Evolutionary conservation across 1,140 invertebrate species (phyloP), one percentile per base, ranked within the genome.

Genomic region (Chelonus insularis): DNA sequence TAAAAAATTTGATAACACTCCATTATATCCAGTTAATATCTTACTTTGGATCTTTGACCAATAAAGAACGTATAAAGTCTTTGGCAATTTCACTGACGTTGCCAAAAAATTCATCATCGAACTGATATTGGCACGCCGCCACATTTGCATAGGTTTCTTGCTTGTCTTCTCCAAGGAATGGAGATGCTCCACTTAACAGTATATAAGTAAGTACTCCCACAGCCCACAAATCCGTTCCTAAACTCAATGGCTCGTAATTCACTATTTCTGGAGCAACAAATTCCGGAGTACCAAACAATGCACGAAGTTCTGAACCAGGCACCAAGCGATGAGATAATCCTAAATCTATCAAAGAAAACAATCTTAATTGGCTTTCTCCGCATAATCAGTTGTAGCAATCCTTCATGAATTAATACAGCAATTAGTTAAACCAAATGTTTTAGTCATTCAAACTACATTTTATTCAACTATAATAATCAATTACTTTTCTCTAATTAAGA

Each of bases 221-320:
- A 65, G 87, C 87, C 87, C 88, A 90, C 80, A 90, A 85, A 72
- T 90, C 88, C 25, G 88, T 88, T 61, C 84, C 81, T 11, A 88
- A 76, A 65, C 82, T 84, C 14, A 90, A 81, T 18, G 88, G 86
- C 71, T 90, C 87, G 70, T 89, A 90, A 74, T 87, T 87, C 14
- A 90, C 79, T 51, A 89, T 86, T 82, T 90, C 88, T 45, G 88
- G 88, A 9, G 88, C 88, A 77, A 82, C 67, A 75, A 84, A 79
- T 71, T 88, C 86, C 2, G 87, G 86, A 60, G 84, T 84, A 54
- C 85, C 86, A 71, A 85, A 86, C 32, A 86, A 68, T 37, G 83
- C 80, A 65, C 83, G 74, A 20, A 85, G 76, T 67, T 84, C 78
- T 21, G 81, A 83, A 74, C 80, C 72, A 81, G 75, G 86, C 52